These are phyloP conservation scores for Pterois miles DNA, from an alignment of 2,797 vertebrate species.

Conservation along the genomic window DNA sequence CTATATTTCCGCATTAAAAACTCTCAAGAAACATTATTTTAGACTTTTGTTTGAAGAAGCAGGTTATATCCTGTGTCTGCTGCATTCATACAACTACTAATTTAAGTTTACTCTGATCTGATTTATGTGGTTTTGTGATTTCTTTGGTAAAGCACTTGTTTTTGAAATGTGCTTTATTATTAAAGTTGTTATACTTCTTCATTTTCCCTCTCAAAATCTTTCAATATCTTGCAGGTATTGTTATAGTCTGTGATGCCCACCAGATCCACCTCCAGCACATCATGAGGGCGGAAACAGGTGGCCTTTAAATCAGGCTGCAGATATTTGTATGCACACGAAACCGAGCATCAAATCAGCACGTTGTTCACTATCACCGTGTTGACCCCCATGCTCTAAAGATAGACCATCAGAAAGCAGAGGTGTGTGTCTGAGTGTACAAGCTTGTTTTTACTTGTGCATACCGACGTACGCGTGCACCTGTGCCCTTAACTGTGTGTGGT, in stretches of 20 bases:
- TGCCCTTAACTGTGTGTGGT: constrained; percentile 24
- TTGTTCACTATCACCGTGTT: constrained; percentile 53
- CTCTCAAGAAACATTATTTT: neutral
- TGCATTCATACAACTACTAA: neutral
- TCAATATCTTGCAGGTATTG: neutral
- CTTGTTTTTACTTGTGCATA: constrained; percentile 17
- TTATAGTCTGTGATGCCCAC: constrained; percentile 23
- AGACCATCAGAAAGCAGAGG: constrained; percentile 24
- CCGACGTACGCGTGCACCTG: constrained; percentile 23
- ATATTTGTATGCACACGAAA: constrained; percentile 60
- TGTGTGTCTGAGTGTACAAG: constrained; percentile 12
- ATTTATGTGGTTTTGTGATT: neutral
- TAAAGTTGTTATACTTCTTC: no score
- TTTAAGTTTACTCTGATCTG: neutral
- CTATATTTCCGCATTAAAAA: neutral
- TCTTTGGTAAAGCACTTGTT: neutral
- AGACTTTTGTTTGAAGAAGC: neutral
- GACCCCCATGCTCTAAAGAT: constrained; percentile 46
- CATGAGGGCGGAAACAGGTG: constrained; percentile 56
- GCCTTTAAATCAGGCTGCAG: constrained; percentile 45
- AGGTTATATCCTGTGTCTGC: no score
- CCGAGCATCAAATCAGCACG: constrained; percentile 51
- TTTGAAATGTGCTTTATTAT: neutral
- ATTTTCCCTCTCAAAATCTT: neutral
- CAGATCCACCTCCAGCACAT: constrained; percentile 9